Evolutionary conservation across 2,797 vertebrate genomes (phyloP).

Genomic region (Denticeps clupeoides): DNA sequence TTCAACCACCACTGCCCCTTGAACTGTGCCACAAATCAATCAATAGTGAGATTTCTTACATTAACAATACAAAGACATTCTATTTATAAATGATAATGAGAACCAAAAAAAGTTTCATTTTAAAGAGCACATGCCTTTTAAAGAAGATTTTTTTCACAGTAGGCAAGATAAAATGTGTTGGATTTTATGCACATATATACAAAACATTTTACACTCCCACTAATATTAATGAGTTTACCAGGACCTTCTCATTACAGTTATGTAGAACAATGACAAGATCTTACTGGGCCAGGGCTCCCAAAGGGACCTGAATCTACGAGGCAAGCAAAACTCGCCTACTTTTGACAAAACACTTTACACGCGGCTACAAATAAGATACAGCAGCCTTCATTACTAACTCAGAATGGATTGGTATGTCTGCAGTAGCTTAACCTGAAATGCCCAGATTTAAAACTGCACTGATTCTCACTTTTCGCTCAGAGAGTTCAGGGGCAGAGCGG

Average conservation of each 20-base stretch:
- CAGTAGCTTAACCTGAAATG: slow-evolving; percentile 53
- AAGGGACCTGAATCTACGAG: slow-evolving; percentile 58
- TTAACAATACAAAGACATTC: no score
- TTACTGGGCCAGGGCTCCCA: slow-evolving; percentile 64
- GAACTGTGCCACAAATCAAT: no score
- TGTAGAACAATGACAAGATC: slow-evolving; percentile 64
- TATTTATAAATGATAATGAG: no score
- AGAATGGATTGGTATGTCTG: slow-evolving; percentile 23
- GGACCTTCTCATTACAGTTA: slow-evolving; percentile 67
- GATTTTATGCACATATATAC: not conserved
- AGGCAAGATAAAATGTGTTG: not conserved
- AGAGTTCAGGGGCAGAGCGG: not conserved
- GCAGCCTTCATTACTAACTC: slow-evolving; percentile 50
- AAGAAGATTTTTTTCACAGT: not conserved
- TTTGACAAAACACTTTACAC: slow-evolving; percentile 67
- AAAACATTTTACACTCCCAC: slow-evolving; percentile 39
- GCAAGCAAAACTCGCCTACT: slow-evolving; percentile 63
- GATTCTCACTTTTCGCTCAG: not conserved
- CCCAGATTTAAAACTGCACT: not conserved
- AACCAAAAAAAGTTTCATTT: no score
- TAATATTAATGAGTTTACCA: slow-evolving; percentile 73
- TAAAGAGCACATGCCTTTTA: no score
- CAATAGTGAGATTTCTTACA: no score
- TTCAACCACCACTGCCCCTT: no score
- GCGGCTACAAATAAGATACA: slow-evolving; percentile 52